Base-by-base conservation (phyloP, 2,797 vertebrate species). In the Nasua narica region DNA sequence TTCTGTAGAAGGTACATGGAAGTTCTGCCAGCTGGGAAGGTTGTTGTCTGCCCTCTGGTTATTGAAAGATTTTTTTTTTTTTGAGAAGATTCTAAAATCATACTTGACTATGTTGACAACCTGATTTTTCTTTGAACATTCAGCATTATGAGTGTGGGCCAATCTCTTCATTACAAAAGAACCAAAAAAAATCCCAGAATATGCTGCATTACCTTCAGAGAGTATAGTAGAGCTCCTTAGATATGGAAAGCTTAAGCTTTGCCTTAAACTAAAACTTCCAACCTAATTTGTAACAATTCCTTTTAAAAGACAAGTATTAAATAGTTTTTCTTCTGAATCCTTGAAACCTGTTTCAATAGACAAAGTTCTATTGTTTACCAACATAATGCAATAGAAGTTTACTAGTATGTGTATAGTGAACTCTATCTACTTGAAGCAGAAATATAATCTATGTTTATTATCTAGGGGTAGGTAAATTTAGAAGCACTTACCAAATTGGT, bases 41-140 rank as follows among this genome's bases (percentile, higher is more conserved):
- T 87, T 83, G 62, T 72, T 86, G 37, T 79, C 2, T 58, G 43
- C 6, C 2, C 52, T 46, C 12, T 88, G 54, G 48, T 87, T 92
- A 81, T 46, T 91, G 56, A 95, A 95, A 90, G 32, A 25, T 13
- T 11, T 37, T 48, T 88, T 54, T 65, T 78, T 82, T 37, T n/a
- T 15, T 1, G 25, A 91, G 21, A 43, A 60, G 25, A 69, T 85
- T 87, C 40, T 35, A 60, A 79, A 84, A 67, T 87, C 87, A 13
- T 81, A 58, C 19, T 92, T 96, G 62, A 70, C 15, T 16, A 11
- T 83, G 32, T 84, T 52, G 19, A 93, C 2, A 84, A 74, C 65
- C 5, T 69, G 18, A 58, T 84, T 86, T 96, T 93, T 91, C 23
- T 89, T 81, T 89, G n/a, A 77, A 95, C 77, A 72, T 37, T 95